Evolutionary conservation across 2,888 invertebrate genomes (phyloP).

Genomic region (Watsonalla binaria): DNA sequence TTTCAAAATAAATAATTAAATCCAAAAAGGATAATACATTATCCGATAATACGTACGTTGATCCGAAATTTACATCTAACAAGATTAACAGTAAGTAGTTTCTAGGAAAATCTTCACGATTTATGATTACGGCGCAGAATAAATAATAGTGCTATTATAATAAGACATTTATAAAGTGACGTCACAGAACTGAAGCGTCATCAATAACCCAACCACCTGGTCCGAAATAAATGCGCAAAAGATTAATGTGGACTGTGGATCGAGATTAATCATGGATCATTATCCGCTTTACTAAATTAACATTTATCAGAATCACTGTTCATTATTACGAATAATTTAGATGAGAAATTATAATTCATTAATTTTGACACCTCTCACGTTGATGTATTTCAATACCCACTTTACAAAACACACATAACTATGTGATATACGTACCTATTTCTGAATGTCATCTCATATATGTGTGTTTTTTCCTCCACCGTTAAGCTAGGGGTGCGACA

Average conservation of each 20-base stretch:
- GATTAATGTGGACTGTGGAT: slow-evolving; percentile 37
- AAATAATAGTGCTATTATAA: not conserved
- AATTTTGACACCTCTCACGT: not conserved
- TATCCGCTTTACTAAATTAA: slow-evolving; percentile 11
- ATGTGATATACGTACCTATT: too few relatives aligned
- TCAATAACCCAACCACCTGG: slow-evolving; percentile 33
- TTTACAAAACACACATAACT: too few relatives aligned
- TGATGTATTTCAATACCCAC: not conserved
- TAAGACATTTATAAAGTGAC: not conserved
- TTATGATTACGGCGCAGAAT: not conserved
- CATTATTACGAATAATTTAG: too few relatives aligned
- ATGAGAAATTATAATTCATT: not conserved
- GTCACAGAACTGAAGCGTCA: slow-evolving; percentile 13
- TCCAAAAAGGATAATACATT: too few relatives aligned
- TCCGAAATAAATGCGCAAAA: slow-evolving; percentile 32
- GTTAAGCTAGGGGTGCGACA: not conserved
- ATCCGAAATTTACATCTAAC: too few relatives aligned
- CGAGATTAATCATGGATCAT: slow-evolving; percentile 28
- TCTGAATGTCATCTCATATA: too few relatives aligned
- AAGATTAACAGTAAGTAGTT: not conserved
- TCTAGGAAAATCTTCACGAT: not conserved
- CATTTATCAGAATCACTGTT: not conserved
- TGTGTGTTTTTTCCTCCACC: too few relatives aligned
- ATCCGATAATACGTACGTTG: too few relatives aligned
- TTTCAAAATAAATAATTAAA: too few relatives aligned